phyloP scores from a whole-genome alignment of 2,113 vertebrate genomes.

The Thymallus thymallus region DNA sequence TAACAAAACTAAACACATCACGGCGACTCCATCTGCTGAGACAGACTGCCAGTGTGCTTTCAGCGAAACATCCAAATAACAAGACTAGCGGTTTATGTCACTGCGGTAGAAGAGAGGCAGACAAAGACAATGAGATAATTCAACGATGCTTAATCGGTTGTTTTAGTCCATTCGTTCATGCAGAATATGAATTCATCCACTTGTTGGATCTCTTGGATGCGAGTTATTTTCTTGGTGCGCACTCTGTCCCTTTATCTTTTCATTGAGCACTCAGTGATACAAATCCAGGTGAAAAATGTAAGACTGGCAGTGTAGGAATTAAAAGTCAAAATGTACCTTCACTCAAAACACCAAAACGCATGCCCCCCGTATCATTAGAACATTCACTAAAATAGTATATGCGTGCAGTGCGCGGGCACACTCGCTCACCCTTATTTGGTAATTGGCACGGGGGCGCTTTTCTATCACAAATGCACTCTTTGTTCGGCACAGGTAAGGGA shows the following conservation, averaged over 20 bases:
- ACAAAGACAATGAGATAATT: neutral
- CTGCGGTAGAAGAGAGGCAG: conserved; percentile 2
- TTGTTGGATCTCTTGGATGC: conserved; percentile 64
- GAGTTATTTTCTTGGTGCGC: conserved; percentile 27
- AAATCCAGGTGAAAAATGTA: conserved; percentile 31
- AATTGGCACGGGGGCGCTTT: conserved; percentile 21
- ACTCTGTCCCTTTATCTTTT: conserved; percentile 31
- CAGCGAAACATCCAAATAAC: conserved; percentile 23
- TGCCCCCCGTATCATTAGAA: neutral
- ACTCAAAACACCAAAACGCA: neutral
- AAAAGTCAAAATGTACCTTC: neutral
- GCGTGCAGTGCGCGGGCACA: neutral
- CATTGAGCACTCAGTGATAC: conserved; percentile 7
- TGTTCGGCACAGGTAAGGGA: conserved; percentile 12
- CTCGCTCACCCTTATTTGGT: conserved; percentile 23
- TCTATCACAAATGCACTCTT: conserved; percentile 35
- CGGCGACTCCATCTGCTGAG: conserved; percentile 28
- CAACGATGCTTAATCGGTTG: conserved; percentile 12
- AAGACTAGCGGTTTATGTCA: conserved; percentile 16
- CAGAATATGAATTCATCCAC: conserved; percentile 49
- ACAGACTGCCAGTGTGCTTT: neutral
- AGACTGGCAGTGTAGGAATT: neutral
- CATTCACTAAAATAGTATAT: neutral
- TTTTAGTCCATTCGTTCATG: conserved; percentile 8
- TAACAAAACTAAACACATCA: conserved; percentile 11